These are phyloP conservation scores for Drosophila pseudotalamancana DNA, from an alignment of 2,888 invertebrate species.

Conservation along the genomic window DNA sequence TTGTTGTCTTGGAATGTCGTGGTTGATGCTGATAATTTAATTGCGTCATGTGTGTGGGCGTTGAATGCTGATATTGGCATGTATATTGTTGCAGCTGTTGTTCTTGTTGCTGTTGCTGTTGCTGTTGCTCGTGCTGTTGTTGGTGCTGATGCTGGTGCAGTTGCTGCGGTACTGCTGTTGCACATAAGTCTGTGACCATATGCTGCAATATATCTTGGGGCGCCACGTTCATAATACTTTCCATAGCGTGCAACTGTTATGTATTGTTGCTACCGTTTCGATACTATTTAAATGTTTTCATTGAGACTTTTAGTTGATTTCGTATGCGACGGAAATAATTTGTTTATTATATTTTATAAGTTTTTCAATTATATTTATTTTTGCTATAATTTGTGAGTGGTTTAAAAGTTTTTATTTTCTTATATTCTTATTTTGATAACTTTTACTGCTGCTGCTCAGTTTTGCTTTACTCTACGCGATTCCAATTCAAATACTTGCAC, in stretches of 20 bases:
- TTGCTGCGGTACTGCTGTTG: slow-evolving; percentile 42
- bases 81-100: slow-evolving; percentile 49
- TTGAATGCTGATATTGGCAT: slow-evolving; percentile 59
- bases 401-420: background rate
- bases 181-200: slow-evolving; percentile 77
- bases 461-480: slow-evolving; percentile 54
- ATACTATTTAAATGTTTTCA: slow-evolving; percentile 43
- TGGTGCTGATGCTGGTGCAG: slow-evolving; percentile 42
- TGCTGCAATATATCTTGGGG: slow-evolving; percentile 75
- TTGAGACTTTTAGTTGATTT: slow-evolving; percentile 61
- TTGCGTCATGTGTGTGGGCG: slow-evolving; percentile 60
- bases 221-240: slow-evolving; percentile 72
- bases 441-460: slow-evolving; percentile 48
- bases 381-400: slow-evolving; percentile 13
- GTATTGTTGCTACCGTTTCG: slow-evolving; percentile 18
- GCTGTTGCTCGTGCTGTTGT: slow-evolving; percentile 42
- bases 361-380: slow-evolving; percentile 10
- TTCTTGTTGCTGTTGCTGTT: slow-evolving; percentile 44
- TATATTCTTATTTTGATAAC: slow-evolving; percentile 21
- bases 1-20: slow-evolving; percentile 64
- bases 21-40: slow-evolving; percentile 64
- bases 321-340: slow-evolving; percentile 35
- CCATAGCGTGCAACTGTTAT: slow-evolving; percentile 47
- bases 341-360: slow-evolving; percentile 10
- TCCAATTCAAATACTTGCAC: slow-evolving; percentile 70